Evolutionary conservation across 2,797 vertebrate species (phyloP).

Genomic region (Hoplostethus atlanticus): DNA sequence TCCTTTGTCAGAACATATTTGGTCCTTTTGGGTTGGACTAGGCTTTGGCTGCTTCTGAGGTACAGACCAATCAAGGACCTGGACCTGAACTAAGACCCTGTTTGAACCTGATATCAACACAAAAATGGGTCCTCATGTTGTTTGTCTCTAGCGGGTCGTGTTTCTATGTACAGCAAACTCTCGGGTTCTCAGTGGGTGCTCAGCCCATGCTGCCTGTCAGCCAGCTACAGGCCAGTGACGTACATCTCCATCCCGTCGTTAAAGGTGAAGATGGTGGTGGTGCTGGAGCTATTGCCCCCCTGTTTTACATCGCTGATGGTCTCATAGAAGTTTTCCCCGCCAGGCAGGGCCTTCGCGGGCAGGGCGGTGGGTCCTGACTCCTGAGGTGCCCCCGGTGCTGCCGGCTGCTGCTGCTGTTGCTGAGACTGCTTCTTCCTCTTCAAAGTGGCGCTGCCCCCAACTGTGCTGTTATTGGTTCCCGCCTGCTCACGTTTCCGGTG

Average conservation of each 20-base stretch:
- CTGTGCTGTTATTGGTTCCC: constrained; percentile 67
- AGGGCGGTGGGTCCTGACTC: constrained; percentile 63
- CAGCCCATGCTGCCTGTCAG: constrained; percentile 33
- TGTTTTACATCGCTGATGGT: constrained; percentile 85
- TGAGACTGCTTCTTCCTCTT: constrained; percentile 81
- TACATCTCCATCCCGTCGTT: constrained; percentile 90
- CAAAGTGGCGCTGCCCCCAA: constrained; percentile 71
- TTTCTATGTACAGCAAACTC: constrained; percentile 71
- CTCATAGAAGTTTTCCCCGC: constrained; percentile 86
- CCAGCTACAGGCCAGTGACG: constrained; percentile 85
- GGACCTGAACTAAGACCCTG: constrained; percentile 82
- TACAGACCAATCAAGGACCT: constrained; percentile 68
- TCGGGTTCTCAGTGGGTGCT: constrained; percentile 46
- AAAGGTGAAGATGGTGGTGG: constrained; percentile 89
- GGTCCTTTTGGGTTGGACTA: constrained; percentile 75
- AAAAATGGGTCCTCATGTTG: constrained; percentile 70
- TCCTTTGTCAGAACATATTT: constrained; percentile 62
- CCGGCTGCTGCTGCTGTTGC: constrained; percentile 50
- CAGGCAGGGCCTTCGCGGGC: constrained; percentile 72
- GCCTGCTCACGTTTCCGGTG: constrained; percentile 81
- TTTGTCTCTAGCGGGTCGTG: constrained; percentile 61
- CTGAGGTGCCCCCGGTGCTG: constrained; percentile 61
- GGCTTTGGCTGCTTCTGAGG: constrained; percentile 76
- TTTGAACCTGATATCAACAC: constrained; percentile 78
- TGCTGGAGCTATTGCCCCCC: constrained; percentile 79